phyloP scores from a whole-genome alignment of 2,797 vertebrate species.

The Syngnathus rostellatus region DNA sequence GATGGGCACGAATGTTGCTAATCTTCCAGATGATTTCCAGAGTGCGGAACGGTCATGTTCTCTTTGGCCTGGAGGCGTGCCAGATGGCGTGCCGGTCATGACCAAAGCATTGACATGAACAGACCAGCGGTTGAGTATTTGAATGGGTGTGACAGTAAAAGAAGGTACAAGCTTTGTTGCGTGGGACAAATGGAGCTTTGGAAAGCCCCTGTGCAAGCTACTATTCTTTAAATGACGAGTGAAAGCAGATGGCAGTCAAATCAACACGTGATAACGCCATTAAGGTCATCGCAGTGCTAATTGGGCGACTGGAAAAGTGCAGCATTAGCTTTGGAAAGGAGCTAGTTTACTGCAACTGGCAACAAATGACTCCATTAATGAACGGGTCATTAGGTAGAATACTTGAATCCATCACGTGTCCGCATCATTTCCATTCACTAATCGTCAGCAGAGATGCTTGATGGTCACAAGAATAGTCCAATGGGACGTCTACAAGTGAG shows the following conservation, averaged over 20 bases:
- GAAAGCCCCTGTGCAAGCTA: too few relatives aligned
- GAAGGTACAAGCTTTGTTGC: background rate
- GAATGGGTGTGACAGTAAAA: constrained; percentile 3
- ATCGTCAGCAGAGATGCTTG: background rate
- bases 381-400: too few relatives aligned
- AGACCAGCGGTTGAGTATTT: constrained; percentile 17
- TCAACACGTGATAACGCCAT: too few relatives aligned
- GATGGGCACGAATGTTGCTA: constrained; percentile 38
- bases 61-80: constrained; percentile 30
- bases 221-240: too few relatives aligned
- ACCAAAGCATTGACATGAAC: constrained; percentile 15
- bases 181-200: too few relatives aligned
- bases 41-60: constrained; percentile 17
- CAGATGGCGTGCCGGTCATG: constrained; percentile 67
- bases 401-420: background rate
- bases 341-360: too few relatives aligned
- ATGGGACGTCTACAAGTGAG: background rate
- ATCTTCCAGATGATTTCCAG: constrained; percentile 36
- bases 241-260: too few relatives aligned
- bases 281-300: too few relatives aligned
- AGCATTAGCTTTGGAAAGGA: too few relatives aligned
- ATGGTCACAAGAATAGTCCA: background rate
- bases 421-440: background rate
- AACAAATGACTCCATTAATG: too few relatives aligned
- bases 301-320: too few relatives aligned